Conservation (phyloP, 1,140 invertebrate genomes). For the Idris sp. region DNA sequence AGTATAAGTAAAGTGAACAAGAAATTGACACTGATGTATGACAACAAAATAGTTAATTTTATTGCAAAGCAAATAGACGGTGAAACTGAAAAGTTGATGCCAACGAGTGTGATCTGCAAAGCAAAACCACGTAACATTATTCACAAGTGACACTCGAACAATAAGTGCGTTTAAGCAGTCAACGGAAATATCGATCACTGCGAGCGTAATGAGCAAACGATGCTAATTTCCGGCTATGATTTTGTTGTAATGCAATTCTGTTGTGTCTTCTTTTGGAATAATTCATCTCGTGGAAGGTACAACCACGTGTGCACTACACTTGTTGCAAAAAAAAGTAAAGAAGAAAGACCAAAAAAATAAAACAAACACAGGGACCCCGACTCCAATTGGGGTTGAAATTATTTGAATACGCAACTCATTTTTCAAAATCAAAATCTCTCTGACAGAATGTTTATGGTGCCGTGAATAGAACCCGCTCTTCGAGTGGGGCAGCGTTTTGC, state of each 20-base stretch:
- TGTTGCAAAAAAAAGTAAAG: conserved; percentile 69
- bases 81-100: conserved; percentile 50
- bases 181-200: conserved; percentile 57
- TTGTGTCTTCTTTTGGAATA: conserved; percentile 53
- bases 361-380: conserved; percentile 52
- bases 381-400: conserved; percentile 74
- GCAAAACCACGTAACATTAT: conserved; percentile 31
- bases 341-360: no score
- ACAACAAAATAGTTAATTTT: no score
- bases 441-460: conserved; percentile 54
- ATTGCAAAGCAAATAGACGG: no score
- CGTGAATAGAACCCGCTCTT: conserved; percentile 69
- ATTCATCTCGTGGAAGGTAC: conserved; percentile 53
- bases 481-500: conserved; percentile 69
- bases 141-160: conserved; percentile 49
- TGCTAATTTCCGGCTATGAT: conserved; percentile 65
- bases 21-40: no score
- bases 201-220: conserved; percentile 62
- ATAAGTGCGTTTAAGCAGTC: conserved; percentile 35
- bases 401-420: conserved; percentile 76
- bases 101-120: conserved; percentile 39
- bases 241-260: conserved; percentile 56
- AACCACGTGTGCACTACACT: conserved; percentile 68
- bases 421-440: conserved; percentile 72
- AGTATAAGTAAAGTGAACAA: no score